Evolutionary conservation across 2,888 invertebrate species (phyloP).

Genomic region (Punctoribates punctum): DNA sequence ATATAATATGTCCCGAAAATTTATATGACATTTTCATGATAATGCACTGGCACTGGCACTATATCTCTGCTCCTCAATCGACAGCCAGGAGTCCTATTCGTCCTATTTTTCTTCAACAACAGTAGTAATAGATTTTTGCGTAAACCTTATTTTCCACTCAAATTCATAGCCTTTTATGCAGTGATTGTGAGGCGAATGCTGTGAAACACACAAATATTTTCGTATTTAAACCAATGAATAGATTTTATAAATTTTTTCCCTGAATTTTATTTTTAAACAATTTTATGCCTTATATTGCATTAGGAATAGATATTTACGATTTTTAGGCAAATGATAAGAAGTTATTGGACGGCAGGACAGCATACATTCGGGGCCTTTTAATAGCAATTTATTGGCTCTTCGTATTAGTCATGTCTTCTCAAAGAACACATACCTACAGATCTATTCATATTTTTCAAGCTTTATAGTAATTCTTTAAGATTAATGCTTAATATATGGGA

Average conservation of each 20-base stretch:
- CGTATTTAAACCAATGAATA: neutral
- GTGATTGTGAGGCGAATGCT: neutral
- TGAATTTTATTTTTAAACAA: neutral
- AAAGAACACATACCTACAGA: neutral
- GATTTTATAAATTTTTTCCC: neutral
- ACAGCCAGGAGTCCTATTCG: neutral
- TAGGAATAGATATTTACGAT: neutral
- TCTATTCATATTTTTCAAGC: neutral
- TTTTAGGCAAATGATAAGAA: constrained; percentile 1
- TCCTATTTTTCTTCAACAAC: neutral
- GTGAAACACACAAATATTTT: neutral
- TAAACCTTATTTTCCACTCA: neutral
- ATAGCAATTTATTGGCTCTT: neutral
- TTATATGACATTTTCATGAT: constrained; percentile 1
- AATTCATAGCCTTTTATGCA: neutral
- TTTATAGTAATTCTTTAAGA: too few species aligned
- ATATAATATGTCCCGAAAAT: neutral
- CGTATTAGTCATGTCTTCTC: neutral
- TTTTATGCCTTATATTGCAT: neutral
- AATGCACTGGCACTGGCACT: neutral
- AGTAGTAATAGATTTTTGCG: neutral
- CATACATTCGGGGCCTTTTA: neutral
- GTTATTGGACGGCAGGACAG: neutral
- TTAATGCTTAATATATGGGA: too few species aligned
- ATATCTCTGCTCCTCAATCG: neutral